A percentile compares a stretch with the other conserved stretches of the same genome.
These are phyloP conservation scores for Cephus cinctus DNA, from an alignment of 1,140 invertebrate species.

Conservation along the genomic window DNA sequence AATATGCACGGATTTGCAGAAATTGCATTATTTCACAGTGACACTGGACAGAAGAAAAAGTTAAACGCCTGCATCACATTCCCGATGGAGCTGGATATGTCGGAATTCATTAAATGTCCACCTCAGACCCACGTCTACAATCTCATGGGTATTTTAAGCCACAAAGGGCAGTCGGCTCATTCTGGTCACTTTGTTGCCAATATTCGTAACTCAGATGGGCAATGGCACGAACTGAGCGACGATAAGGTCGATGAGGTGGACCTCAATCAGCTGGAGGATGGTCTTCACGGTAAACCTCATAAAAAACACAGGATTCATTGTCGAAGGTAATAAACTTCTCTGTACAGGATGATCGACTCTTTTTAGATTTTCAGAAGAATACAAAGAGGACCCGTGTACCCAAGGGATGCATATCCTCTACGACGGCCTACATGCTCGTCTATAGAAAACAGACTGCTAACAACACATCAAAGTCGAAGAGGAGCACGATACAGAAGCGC, in stretches of 20 bases:
- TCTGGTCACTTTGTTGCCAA: slow-evolving; percentile 71
- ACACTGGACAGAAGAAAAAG: slow-evolving; percentile 68
- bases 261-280: slow-evolving; percentile 53
- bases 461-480: too few species aligned
- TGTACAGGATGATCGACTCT: slow-evolving; percentile 2
- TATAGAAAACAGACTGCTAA: slow-evolving; percentile 59
- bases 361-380: slow-evolving; percentile 38
- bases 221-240: slow-evolving; percentile 73
- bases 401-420: slow-evolving; percentile 56
- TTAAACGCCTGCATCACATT: slow-evolving; percentile 68
- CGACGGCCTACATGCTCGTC: slow-evolving; percentile 69
- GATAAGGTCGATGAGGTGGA: slow-evolving; percentile 65
- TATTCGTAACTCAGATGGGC: slow-evolving; percentile 56
- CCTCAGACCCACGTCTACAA: slow-evolving; percentile 58
- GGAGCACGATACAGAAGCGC: too few species aligned
- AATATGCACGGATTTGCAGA: slow-evolving; percentile 2
- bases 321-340: too few species aligned
- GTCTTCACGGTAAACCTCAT: slow-evolving; percentile 44
- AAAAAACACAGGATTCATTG: slow-evolving; percentile 14
- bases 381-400: slow-evolving; percentile 48
- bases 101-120: slow-evolving; percentile 52
- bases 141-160: slow-evolving; percentile 67
- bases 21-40: slow-evolving; percentile 46
- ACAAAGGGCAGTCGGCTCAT: slow-evolving; percentile 66
- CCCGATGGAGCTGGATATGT: slow-evolving; percentile 70